phyloP scores from a whole-genome alignment of 2,797 vertebrate genomes.

The Schizopygopsis malacanthus region DNA sequence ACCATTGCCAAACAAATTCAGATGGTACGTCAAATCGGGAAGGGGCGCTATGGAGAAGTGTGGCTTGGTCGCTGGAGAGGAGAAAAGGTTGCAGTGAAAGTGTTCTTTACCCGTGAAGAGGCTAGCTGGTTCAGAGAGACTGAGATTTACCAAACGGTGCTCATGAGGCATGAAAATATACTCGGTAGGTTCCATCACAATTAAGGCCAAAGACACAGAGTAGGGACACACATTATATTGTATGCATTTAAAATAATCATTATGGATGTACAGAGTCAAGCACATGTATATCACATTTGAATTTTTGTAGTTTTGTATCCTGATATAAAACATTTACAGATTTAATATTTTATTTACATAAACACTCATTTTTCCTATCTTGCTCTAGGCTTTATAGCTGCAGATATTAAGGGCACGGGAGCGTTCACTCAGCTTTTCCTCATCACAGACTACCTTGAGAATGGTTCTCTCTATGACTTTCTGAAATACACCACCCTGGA shows the following conservation, averaged over 20 bases:
- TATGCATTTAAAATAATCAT: background rate
- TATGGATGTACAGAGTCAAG: background rate
- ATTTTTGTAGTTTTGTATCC: background rate
- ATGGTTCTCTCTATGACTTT: constrained; percentile 92
- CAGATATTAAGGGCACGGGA: constrained; percentile 96
- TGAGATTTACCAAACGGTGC: constrained; percentile 95
- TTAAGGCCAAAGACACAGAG: background rate
- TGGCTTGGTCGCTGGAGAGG: constrained; percentile 98
- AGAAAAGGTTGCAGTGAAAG: constrained; percentile 96
- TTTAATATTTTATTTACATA: background rate
- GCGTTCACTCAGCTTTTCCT: constrained; percentile 96
- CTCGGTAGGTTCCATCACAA: constrained; percentile 78
- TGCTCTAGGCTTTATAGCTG: constrained; percentile 92
- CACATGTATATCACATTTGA: background rate
- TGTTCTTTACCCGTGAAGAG: constrained; percentile 96
- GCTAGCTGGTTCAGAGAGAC: constrained; percentile 98
- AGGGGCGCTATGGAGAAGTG: constrained; percentile 94
- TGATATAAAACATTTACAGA: background rate
- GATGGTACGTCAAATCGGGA: constrained; percentile 96
- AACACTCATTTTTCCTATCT: background rate
- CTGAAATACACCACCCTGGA: constrained; percentile 91
- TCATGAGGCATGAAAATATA: constrained; percentile 97
- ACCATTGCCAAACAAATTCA: constrained; percentile 98
- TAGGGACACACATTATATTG: background rate
- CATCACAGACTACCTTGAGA: constrained; percentile 97